A percentile compares a stretch with the other conserved stretches of the same genome.
Evolutionary conservation across 37 sponge, comb jelly and placozoan genomes (phyloP).

Genomic region (Mnemiopsis leidyi): DNA sequence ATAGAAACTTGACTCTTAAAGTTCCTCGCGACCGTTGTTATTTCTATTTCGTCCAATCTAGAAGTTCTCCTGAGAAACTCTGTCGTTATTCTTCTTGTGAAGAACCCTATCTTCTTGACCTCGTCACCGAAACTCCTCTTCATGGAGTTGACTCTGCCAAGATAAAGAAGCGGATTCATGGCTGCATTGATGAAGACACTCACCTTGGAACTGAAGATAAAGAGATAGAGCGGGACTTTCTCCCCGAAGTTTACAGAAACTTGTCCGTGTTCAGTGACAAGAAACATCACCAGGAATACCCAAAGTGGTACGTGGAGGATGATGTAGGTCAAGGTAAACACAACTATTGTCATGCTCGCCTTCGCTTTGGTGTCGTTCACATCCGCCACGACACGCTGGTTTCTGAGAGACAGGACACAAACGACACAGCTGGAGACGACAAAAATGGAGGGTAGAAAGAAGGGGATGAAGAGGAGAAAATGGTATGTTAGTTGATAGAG

Average conservation of each 20-base stretch:
- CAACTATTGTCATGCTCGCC: background rate
- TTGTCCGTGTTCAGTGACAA: background rate
- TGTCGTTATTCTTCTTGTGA: background rate
- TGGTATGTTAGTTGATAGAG: background rate
- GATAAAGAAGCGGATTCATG: background rate
- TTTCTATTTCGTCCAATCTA: background rate
- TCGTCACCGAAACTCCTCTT: background rate
- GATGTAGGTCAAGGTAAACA: background rate
- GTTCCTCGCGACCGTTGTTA: too few relatives aligned
- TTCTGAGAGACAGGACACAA: background rate
- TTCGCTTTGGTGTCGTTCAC: background rate
- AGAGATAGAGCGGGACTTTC: background rate
- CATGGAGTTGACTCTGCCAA: background rate
- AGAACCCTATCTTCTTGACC: background rate
- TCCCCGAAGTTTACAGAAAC: background rate
- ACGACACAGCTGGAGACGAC: background rate
- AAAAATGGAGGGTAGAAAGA: background rate
- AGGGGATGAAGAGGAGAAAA: constrained; percentile 24
- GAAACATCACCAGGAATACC: constrained; percentile 6
- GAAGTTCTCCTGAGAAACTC: background rate
- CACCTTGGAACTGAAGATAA: background rate
- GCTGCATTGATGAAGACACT: constrained; percentile 7
- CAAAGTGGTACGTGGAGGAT: background rate
- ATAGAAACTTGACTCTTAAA: too few relatives aligned
- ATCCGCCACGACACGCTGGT: background rate